A percentile compares a stretch with the other conserved stretches of the same genome.
These are phyloP conservation scores for Physella acuta DNA, from an alignment of 1,140 invertebrate genomes.

Conservation along the genomic window DNA sequence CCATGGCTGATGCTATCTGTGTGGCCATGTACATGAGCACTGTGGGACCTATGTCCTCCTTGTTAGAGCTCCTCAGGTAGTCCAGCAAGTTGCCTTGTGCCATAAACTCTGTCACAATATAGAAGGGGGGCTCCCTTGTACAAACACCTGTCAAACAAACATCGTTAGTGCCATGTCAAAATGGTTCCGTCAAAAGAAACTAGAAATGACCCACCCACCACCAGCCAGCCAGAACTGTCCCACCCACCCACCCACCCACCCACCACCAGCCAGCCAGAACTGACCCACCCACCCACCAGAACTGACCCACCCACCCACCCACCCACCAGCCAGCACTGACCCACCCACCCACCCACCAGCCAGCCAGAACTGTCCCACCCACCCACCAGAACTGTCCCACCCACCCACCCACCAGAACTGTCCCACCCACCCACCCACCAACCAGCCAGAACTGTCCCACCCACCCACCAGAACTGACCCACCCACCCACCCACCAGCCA, in stretches of 20 bases:
- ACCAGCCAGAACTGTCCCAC: background rate
- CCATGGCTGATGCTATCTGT: conserved; percentile 98
- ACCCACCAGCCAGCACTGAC: too few relatives aligned
- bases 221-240: too few relatives aligned
- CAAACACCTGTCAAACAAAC: conserved; percentile 93
- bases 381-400: background rate
- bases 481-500: background rate
- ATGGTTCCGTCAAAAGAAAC: too few relatives aligned
- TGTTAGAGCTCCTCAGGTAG: conserved; percentile 86
- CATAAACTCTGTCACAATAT: conserved; percentile 99
- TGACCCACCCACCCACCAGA: too few relatives aligned
- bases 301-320: too few relatives aligned
- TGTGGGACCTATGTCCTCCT: conserved; percentile 87
- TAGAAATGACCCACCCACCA: too few relatives aligned
- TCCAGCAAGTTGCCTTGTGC: conserved; percentile 95
- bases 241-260: too few relatives aligned
- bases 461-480: background rate
- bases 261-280: too few relatives aligned
- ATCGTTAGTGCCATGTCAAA: too few relatives aligned
- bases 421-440: background rate
- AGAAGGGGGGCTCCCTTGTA: conserved; percentile 96
- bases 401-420: background rate
- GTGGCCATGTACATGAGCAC: conserved; percentile 98
- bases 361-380: too few relatives aligned
- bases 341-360: too few relatives aligned